Evolutionary conservation across 2,797 vertebrate species (phyloP).

Genomic region (Pygocentrus nattereri): DNA sequence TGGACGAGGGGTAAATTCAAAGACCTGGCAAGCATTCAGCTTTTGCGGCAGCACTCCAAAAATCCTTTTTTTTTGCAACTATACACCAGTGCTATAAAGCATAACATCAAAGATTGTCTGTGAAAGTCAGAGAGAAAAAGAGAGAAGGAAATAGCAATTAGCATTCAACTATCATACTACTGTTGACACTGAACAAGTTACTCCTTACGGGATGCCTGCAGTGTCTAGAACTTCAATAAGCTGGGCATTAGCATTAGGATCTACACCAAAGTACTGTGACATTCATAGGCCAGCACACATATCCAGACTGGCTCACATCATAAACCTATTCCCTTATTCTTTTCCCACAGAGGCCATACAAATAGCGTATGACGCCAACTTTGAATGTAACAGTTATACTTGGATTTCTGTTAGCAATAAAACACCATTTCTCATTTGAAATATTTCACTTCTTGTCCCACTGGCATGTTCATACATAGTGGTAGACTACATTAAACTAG

Average conservation of each 20-base stretch:
- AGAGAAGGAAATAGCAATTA: not conserved
- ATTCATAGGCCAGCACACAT: not conserved
- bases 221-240: slow-evolving; percentile 8
- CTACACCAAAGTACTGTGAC: slow-evolving; percentile 10
- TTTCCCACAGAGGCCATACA: not conserved
- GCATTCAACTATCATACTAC: not conserved
- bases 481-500: not conserved
- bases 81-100: not conserved
- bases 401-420: not conserved
- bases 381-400: not conserved
- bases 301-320: not conserved
- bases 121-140: not conserved
- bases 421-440: not conserved
- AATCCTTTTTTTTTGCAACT: not conserved
- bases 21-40: not conserved
- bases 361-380: not conserved
- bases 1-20: slow-evolving; percentile 15
- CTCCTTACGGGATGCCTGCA: slow-evolving; percentile 6
- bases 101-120: slow-evolving; percentile 16
- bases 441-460: slow-evolving; percentile 1
- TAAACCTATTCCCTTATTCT: not conserved
- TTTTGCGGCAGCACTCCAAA: slow-evolving; percentile 9
- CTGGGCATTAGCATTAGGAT: slow-evolving; percentile 18
- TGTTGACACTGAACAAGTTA: slow-evolving; percentile 14
- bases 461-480: not conserved